A percentile compares a stretch with the other conserved stretches of the same genome.
Evolutionary conservation across 2,797 vertebrate genomes (phyloP).

Genomic region (Lerista edwardsae): DNA sequence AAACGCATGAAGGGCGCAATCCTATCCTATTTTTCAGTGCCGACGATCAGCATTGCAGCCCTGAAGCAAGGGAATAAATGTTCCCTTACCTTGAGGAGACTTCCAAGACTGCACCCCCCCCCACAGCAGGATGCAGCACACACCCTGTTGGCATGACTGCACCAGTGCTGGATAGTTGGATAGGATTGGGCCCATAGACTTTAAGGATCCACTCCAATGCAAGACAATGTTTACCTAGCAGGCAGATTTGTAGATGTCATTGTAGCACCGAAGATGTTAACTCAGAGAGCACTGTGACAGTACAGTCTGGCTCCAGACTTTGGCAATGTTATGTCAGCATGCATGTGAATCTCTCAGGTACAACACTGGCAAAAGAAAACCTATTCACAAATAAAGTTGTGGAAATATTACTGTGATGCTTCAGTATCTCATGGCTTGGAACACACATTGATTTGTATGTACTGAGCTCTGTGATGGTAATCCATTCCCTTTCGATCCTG

Average conservation of each 20-base stretch:
- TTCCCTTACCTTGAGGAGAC: too few species aligned
- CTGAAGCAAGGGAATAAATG: too few species aligned
- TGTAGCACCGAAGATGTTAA: neutral
- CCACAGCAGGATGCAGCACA: too few species aligned
- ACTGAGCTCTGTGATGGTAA: neutral
- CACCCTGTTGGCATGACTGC: too few species aligned
- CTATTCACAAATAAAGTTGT: neutral
- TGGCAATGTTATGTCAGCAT: neutral
- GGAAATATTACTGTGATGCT: neutral
- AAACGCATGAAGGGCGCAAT: neutral
- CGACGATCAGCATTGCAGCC: too few species aligned
- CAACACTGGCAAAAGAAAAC: neutral
- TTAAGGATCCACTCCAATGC: neutral
- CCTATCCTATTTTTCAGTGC: too few species aligned
- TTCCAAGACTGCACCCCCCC: too few species aligned
- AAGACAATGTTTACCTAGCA: neutral
- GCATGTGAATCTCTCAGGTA: neutral
- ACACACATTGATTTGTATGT: neutral
- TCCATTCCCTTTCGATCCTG: neutral
- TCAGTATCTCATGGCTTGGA: neutral
- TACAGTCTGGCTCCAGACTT: neutral
- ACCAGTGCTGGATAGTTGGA: too few species aligned
- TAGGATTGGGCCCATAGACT: too few species aligned
- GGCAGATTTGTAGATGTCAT: neutral
- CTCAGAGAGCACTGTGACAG: neutral